Conservation (phyloP, 2,113 vertebrate species). For the Protobothrops flavoviridis region DNA sequence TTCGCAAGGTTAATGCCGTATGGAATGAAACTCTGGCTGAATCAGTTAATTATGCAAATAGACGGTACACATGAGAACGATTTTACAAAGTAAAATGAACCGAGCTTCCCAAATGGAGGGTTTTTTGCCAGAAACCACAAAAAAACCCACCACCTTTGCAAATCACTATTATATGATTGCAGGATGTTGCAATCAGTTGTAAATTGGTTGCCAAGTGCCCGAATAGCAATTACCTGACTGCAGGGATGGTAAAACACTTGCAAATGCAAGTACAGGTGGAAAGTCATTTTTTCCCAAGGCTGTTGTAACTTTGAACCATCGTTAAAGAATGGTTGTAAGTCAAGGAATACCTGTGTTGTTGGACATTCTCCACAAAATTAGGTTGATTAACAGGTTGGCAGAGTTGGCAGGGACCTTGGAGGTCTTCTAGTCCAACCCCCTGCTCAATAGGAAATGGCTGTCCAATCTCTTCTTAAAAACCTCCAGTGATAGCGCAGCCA, state of each 20-base stretch:
- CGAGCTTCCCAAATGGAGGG: background rate
- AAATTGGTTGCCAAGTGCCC: too few relatives aligned
- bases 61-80: background rate
- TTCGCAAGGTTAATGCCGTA: too few relatives aligned
- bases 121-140: background rate
- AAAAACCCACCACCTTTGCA: background rate
- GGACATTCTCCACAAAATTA: background rate
- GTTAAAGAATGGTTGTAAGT: background rate
- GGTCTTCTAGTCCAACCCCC: too few relatives aligned
- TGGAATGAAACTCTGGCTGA: too few relatives aligned
- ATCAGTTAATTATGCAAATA: background rate
- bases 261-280: background rate
- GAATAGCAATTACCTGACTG: background rate
- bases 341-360: background rate
- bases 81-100: background rate
- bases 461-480: too few relatives aligned
- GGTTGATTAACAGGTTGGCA: background rate
- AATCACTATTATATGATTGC: background rate
- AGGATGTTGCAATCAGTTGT: too few relatives aligned
- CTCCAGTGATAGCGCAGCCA: too few relatives aligned
- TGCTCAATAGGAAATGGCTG: too few relatives aligned
- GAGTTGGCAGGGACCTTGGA: too few relatives aligned
- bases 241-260: background rate
- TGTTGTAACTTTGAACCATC: too few relatives aligned
- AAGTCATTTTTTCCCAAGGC: too few relatives aligned